Percentiles rank a stretch among this genome's conserved stretches.
Evolutionary conservation across 1,140 invertebrate species (phyloP).

Genomic region (Plectrocnemia conspersa): DNA sequence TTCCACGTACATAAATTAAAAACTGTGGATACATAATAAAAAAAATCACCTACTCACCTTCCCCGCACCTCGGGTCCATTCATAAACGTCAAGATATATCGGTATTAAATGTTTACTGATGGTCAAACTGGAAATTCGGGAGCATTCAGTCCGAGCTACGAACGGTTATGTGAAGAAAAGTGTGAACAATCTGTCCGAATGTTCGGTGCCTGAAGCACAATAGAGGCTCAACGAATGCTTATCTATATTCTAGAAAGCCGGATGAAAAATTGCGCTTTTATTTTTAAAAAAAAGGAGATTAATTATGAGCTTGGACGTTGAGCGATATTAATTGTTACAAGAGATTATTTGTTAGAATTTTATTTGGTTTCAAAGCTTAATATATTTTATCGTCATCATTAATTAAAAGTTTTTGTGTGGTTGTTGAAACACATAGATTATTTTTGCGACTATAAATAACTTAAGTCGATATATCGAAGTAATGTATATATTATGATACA

Average conservation of each 20-base stretch:
- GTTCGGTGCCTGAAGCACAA: background rate
- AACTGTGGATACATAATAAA: conserved; percentile 3
- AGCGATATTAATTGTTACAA: conserved; percentile 3
- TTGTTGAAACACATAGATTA: background rate
- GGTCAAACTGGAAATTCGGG: conserved; percentile 8
- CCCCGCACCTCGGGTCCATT: conserved; percentile 31
- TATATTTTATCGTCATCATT: background rate
- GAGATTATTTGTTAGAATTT: background rate
- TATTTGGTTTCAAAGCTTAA: background rate
- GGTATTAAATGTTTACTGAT: conserved; percentile 31
- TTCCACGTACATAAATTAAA: conserved; percentile 35
- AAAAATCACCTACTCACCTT: conserved; percentile 33
- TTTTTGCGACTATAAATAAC: background rate
- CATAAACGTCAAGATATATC: conserved; percentile 35
- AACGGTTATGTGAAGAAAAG: background rate
- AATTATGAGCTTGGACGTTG: background rate
- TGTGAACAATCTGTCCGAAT: background rate
- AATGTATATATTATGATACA: no score
- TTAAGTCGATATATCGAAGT: no score
- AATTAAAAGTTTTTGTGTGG: background rate
- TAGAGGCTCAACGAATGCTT: background rate
- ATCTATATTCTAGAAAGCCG: background rate
- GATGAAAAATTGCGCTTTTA: background rate
- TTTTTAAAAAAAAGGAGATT: background rate
- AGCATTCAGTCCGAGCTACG: background rate